Evolutionary conservation across 2,888 invertebrate species (phyloP), one percentile per base, ranked within the genome.

Genomic region (Drosophila cognata): DNA sequence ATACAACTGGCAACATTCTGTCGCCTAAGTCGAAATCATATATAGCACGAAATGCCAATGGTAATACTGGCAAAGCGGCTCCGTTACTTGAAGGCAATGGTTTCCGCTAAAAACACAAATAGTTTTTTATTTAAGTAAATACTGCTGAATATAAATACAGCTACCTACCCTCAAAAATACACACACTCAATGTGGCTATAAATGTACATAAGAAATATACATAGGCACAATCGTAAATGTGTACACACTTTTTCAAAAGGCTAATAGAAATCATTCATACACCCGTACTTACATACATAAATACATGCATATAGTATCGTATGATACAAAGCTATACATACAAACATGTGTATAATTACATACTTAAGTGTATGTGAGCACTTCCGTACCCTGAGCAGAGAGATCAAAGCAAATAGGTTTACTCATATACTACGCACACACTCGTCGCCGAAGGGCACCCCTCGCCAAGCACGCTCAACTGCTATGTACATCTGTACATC

Each of bases 321-420:
- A n/a, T 28, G 28, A 38, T 29, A n/a, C 38, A 38, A 28, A 56
- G n/a, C 2, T 13, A 25, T 43, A 16, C 35, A 18, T 36, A 61
- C 43, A 56, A 21, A 38, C 25, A 55, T 35, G 21, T 57, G 56
- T 29, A 29, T 43, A 55, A 21, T 33, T 55, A 58, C 29, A 21
- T 58, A 48, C 50, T 63, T 52, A 56, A 43, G 68, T 55, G 29
- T 33, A 31, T 53, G 36, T 55, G 36, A 46, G 48, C 33, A 51
- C 43, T 58, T 71, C 56, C 57, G 56, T 33, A 28, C 41, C 52
- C 36, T 28, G 41, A 50, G 57, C 57, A 52, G 29, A 77, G 63
- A 80, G 66, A 78, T 77, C 81, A 78, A 77, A 67, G 75, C 33
- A 75, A 77, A 67, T 35, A 50, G 67, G 60, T 61, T 43, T 74